phyloP scores from a whole-genome alignment of 2,113 vertebrate species.

The Hystrix brachyura region DNA sequence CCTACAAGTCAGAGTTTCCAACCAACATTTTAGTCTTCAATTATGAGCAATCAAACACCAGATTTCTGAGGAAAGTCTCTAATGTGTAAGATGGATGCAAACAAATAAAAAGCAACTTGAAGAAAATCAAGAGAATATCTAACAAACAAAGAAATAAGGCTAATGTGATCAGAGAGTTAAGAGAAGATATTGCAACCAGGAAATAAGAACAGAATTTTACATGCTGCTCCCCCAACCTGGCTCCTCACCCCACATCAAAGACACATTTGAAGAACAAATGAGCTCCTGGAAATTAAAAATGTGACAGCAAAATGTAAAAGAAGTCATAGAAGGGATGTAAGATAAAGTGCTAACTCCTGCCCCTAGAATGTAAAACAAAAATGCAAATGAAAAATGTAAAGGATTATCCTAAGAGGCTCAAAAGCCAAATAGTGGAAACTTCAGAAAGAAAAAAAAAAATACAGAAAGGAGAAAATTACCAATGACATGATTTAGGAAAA shows the following conservation, averaged over 20 bases:
- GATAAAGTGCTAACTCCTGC: not conserved
- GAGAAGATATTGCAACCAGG: not conserved
- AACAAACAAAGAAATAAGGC: not conserved
- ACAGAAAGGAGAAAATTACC: not conserved
- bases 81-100: slow-evolving; percentile 11
- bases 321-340: not conserved
- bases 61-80: not conserved
- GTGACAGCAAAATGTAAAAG: not conserved
- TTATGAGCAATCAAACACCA: not conserved
- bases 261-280: not conserved
- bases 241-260: not conserved
- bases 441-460: not conserved
- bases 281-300: not conserved
- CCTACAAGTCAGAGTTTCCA: not conserved
- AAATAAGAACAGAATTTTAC: not conserved
- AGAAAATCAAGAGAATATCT: not conserved
- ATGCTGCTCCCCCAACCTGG: not conserved
- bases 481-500: slow-evolving; percentile 32
- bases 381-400: not conserved
- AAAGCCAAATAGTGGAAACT: slow-evolving; percentile 22
- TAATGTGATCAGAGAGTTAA: not conserved
- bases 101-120: not conserved
- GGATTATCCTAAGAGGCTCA: not conserved
- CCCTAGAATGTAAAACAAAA: not conserved
- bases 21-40: not conserved